These are phyloP conservation scores for Coccyzus lansbergi DNA, from an alignment of 2,797 vertebrate species.

Conservation along the genomic window DNA sequence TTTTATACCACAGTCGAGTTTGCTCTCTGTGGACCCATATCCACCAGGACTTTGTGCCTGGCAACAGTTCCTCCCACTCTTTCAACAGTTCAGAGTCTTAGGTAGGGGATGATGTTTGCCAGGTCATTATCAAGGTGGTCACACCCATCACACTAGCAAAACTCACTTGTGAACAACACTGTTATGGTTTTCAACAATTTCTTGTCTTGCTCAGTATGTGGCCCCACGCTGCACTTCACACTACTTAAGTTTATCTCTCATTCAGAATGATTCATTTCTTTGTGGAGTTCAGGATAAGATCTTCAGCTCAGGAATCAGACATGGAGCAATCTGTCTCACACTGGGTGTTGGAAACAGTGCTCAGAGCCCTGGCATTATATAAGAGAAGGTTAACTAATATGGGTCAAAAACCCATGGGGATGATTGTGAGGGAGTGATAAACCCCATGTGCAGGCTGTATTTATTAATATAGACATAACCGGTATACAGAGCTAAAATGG, in stretches of 20 bases:
- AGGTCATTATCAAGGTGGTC: no score
- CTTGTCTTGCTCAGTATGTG: background rate
- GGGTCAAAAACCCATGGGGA: background rate
- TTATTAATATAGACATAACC: background rate
- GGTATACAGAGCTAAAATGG: background rate
- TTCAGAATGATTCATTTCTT: background rate
- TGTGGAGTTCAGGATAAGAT: background rate
- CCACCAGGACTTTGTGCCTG: no score
- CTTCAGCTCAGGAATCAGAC: background rate
- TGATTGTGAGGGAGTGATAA: background rate
- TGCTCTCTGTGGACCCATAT: no score
- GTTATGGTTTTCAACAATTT: background rate
- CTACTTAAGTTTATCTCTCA: background rate
- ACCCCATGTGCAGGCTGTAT: fast-evolving
- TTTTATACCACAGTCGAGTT: no score
- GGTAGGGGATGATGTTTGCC: no score
- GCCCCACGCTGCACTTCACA: background rate
- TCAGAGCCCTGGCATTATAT: background rate
- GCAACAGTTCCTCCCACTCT: no score
- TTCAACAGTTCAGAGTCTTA: no score
- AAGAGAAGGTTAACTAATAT: background rate
- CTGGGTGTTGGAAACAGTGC: background rate
- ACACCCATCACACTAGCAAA: background rate
- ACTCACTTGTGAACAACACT: background rate
- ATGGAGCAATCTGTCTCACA: background rate